Evolutionary conservation across 2,797 vertebrate species (phyloP), one percentile per base, ranked within the genome.

Genomic region (Spinus olivaceus): DNA sequence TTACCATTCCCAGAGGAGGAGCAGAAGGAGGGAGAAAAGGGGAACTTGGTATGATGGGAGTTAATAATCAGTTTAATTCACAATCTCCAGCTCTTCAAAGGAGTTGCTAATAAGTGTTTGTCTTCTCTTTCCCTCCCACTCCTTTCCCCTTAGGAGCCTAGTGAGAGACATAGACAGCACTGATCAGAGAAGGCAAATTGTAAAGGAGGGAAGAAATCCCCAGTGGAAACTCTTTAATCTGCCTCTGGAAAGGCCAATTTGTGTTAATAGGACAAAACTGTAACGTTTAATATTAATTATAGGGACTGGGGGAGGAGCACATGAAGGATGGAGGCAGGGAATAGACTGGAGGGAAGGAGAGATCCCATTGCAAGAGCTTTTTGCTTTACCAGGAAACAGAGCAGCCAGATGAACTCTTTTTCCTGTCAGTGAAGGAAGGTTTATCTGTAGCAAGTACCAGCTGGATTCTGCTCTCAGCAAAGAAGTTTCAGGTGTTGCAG

Each of bases 191-290:
- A 96, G 13, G 66, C 67, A 92, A 96, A 90, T 88, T 95, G 94
- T 94, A 95, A 96, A 95, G 78, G 56, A 88, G 88, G 66, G 83
- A 73, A 63, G 86, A 94, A 88, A 90, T 95, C 88, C 96, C 94
- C 23, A 25, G 94, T 77, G 96, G 74, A 79, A 96, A 85, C 78
- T 57, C 93, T 96, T 96, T 97, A 97, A 96, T 97, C 86, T 95
- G 94, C 64, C 90, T 95, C 92, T 93, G 65, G 91, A 97, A 95
- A 96, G 96, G 91, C 86, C 85, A 97, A 93, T 95, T 92, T 95
- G 86, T 96, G 94, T 96, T 96, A 97, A 97, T 92, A 79, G 92
- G 74, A 96, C 92, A 97, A 96, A 97, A 97, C 88, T 89, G 90
- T 85, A 90, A 90, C 33, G 0, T 95, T 97, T 96, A 96, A 91